Evolutionary conservation across 2,113 vertebrate genomes (phyloP).

Genomic region (Syngnathoides biaculeatus): DNA sequence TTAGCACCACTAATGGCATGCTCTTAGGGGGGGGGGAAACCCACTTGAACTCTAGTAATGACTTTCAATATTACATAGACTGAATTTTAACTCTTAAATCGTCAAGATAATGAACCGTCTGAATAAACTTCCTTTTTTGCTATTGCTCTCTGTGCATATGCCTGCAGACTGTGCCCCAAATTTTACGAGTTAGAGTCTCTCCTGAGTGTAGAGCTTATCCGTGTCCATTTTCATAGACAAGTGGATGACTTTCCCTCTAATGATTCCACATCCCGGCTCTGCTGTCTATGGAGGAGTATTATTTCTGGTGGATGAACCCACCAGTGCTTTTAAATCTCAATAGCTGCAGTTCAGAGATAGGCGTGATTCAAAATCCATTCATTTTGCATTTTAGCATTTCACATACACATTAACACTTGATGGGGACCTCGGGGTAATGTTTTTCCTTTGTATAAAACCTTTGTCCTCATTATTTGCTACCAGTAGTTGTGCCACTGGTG

Average conservation of each 20-base stretch:
- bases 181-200: conserved; percentile 9
- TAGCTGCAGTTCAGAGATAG: conserved; percentile 20
- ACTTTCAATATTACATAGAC: neutral
- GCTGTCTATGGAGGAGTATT: conserved; percentile 20
- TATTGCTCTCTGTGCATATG: neutral
- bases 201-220: conserved; percentile 35
- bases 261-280: conserved; percentile 10
- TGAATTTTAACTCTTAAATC: neutral
- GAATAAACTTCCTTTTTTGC: neutral
- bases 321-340: conserved; percentile 35
- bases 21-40: neutral
- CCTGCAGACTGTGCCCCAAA: conserved; percentile 4
- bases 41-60: neutral
- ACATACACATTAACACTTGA: conserved; percentile 20
- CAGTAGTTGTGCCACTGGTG: too few species aligned
- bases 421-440: neutral
- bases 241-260: neutral
- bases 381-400: conserved; percentile 37
- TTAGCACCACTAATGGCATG: neutral
- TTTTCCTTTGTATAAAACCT: conserved; percentile 31
- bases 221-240: conserved; percentile 28
- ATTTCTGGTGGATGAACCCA: conserved; percentile 27
- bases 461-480: neutral
- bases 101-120: neutral
- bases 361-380: conserved; percentile 8